Percentiles rank a stretch among this genome's conserved stretches.
phyloP scores from a whole-genome alignment of 2,797 vertebrate species.

The Gymnocypris eckloni region DNA sequence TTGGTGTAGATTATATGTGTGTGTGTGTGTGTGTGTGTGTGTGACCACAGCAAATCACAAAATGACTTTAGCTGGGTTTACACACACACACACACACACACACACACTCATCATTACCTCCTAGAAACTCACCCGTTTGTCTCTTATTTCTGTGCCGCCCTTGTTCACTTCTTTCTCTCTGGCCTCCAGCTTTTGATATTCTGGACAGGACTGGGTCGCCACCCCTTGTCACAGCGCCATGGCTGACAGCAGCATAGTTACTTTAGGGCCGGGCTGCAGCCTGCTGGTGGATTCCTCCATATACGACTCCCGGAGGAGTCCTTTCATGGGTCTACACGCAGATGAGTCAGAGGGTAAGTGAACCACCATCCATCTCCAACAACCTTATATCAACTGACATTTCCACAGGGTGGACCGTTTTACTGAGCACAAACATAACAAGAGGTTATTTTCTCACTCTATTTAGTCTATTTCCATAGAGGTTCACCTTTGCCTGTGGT shows the following conservation, averaged over 20 bases:
- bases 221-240: conserved; percentile 72
- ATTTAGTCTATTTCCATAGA: conserved; percentile 47
- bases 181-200: conserved; percentile 55
- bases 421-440: conserved; percentile 29
- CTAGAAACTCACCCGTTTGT: not conserved
- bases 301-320: conserved; percentile 85
- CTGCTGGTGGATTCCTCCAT: conserved; percentile 90
- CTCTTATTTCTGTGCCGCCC: conserved; percentile 31
- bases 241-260: conserved; percentile 87
- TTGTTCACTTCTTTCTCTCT: conserved; percentile 39
- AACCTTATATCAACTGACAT: conserved; percentile 17
- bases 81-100: too few species aligned
- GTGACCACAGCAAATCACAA: too few species aligned
- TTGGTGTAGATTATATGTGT: not conserved
- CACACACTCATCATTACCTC: not conserved
- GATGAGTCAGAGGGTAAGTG: conserved; percentile 85
- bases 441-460: conserved; percentile 2
- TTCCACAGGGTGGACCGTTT: conserved; percentile 5
- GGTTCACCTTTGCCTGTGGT: conserved; percentile 38
- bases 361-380: conserved; percentile 1
- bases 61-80: too few species aligned
- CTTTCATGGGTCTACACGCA: conserved; percentile 72
- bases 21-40: too few species aligned
- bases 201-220: conserved; percentile 70
- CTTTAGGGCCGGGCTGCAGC: conserved; percentile 81